Evolutionary conservation across 1,140 invertebrate species (phyloP).

Genomic region (Diabrotica undecimpunctata): DNA sequence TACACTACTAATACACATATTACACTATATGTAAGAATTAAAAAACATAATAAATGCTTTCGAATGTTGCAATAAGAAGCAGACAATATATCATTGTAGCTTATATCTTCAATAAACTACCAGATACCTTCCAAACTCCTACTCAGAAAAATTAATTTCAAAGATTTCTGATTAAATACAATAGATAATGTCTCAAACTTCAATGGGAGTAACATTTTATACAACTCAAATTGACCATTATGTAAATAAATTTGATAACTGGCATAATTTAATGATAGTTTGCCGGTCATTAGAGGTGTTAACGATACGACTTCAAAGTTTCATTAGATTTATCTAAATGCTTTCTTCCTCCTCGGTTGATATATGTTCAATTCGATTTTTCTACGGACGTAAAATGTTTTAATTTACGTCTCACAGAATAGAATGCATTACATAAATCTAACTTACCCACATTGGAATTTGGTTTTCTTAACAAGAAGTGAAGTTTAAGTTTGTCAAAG

Average conservation of each 20-base stretch:
- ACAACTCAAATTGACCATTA: background rate
- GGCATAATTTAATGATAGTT: conserved; percentile 1
- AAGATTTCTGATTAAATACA: conserved; percentile 1
- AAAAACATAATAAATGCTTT: too few relatives aligned
- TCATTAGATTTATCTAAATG: conserved; percentile 1
- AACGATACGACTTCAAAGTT: background rate
- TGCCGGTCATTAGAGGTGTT: conserved; percentile 1
- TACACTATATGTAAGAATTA: background rate
- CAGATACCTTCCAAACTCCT: background rate
- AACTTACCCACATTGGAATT: too few relatives aligned
- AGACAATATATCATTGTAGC: background rate
- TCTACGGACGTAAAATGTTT: background rate
- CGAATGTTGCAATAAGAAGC: too few relatives aligned
- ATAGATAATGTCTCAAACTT: background rate
- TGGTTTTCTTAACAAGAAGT: too few relatives aligned
- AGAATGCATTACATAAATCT: too few relatives aligned
- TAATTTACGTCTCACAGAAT: background rate
- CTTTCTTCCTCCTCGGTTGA: background rate
- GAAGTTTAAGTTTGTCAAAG: too few relatives aligned
- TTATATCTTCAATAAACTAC: background rate
- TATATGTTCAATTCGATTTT: background rate
- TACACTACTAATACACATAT: background rate
- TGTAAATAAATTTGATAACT: conserved; percentile 3
- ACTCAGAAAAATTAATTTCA: background rate
- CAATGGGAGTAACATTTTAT: conserved; percentile 1